A percentile compares a stretch with the other conserved stretches of the same genome.
Evolutionary conservation across 2,113 vertebrate species (phyloP).

Genomic region (Tonatia bakeri): DNA sequence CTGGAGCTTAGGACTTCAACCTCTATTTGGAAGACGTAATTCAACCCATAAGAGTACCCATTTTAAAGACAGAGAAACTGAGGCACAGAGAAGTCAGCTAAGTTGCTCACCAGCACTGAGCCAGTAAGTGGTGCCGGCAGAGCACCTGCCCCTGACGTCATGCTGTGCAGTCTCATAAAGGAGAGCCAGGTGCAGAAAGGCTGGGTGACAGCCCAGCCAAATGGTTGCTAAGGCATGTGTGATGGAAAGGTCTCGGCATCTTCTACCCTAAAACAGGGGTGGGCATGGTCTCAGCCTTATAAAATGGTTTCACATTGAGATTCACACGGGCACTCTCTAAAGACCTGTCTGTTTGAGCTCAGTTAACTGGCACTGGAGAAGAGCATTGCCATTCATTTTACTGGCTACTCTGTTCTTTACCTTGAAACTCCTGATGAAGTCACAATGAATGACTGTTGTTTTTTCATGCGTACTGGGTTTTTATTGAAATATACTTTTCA

Average conservation of each 20-base stretch:
- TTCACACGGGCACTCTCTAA: background rate
- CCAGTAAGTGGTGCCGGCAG: background rate
- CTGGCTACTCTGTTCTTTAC: background rate
- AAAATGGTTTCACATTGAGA: background rate
- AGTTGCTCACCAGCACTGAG: background rate
- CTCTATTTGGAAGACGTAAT: background rate
- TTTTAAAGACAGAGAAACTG: background rate
- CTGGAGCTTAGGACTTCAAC: background rate
- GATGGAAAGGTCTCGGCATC: background rate
- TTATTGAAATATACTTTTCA: background rate
- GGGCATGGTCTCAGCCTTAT: background rate
- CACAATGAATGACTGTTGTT: background rate
- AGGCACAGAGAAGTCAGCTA: background rate
- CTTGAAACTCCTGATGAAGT: background rate
- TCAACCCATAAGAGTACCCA: background rate
- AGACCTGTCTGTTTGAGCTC: background rate
- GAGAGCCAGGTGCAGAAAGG: background rate
- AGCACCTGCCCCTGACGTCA: accelerated
- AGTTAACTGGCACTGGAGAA: background rate
- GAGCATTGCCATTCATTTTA: background rate
- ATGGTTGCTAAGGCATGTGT: background rate
- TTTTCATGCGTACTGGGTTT: background rate
- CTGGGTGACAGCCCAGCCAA: background rate
- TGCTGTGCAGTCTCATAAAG: background rate
- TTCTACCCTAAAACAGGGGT: background rate